A percentile compares a stretch with the other conserved stretches of the same genome.
Evolutionary conservation across 2,888 invertebrate species (phyloP).

Genomic region (Pegoplata infirma): DNA sequence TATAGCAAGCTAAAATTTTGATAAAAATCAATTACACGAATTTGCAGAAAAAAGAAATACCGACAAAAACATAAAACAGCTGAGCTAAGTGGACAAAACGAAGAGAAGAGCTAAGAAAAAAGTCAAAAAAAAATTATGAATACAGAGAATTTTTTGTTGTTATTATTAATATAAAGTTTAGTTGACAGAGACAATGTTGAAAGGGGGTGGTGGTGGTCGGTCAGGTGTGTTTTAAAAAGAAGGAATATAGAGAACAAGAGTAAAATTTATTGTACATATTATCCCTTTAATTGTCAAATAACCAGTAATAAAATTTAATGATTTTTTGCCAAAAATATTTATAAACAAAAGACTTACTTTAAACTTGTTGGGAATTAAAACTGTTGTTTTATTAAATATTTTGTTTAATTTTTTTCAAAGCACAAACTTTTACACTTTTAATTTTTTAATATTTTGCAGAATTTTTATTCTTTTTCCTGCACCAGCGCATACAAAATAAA

Average conservation of each 20-base stretch:
- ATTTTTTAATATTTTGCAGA: not conserved
- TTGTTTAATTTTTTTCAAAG: not conserved
- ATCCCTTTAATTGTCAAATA: not conserved
- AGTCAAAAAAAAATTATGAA: not conserved
- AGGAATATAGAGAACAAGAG: too few species aligned
- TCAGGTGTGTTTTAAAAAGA: not conserved
- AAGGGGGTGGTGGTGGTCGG: not conserved
- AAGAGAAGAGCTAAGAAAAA: not conserved
- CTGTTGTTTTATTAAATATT: not conserved
- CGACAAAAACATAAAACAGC: constrained; percentile 61
- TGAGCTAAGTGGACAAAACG: constrained; percentile 24
- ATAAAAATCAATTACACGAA: constrained; percentile 55
- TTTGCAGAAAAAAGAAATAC: constrained; percentile 36
- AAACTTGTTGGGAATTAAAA: not conserved
- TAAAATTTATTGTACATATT: not conserved
- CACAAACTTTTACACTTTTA: not conserved
- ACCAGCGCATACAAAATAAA: not conserved
- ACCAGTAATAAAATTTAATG: constrained; percentile 6
- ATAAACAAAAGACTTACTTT: constrained; percentile 29
- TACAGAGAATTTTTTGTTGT: not conserved
- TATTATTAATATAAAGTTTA: not conserved
- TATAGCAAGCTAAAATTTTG: too few species aligned
- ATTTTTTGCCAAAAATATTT: constrained; percentile 27
- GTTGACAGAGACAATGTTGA: not conserved
- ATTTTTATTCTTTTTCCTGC: not conserved